Base-by-base conservation (phyloP, 2,888 invertebrate species). In the Melieria omissa region DNA sequence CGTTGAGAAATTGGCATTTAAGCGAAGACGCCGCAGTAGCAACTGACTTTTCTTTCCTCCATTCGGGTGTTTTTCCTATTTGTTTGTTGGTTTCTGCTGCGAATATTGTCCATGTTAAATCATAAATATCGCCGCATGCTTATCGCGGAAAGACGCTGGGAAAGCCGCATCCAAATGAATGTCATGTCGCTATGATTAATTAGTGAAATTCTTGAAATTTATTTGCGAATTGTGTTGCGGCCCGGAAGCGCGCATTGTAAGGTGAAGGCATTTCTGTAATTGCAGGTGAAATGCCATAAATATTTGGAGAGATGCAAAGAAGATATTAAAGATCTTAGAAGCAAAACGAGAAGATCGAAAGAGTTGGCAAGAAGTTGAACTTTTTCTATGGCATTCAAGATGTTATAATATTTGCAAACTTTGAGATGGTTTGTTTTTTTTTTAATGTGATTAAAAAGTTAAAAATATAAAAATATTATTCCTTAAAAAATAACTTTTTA, bases 131-230 rank as follows among this genome's bases (percentile, higher is more conserved):
- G 47, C 14, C 60, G 29, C 29, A 29, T 29, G 29, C 1, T 16
- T 8, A 49, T 63, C 44, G 45, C 45, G 12, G n/a, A 10, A 52
- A 54, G 41, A 47, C 63, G 16, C 29, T 55, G 44, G 55, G 57
- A 67, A 58, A 52, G 46, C 10, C 49, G 45, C 6, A 3, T 29
- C 2, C 29, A n/a, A 58, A n/a, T 57, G 76, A 72, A 75, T 75
- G 75, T 76, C 77, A 76, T 77, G 76, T 75, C 70, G 73, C 72
- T 66, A 73, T 77, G 77, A 77, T 75, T 76, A 77, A 76, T 77
- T 76, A 77, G 77, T 69, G 76, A 76, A 78, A 76, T 78, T 54
- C 62, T 76, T 76, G 65, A 65, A 72, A 79, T 79, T 78, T 79
- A 78, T 78, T 78, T 79, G 77, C 65, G 75, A 75, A 74, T 63